Evolutionary conservation across 1,140 invertebrate species (phyloP), one percentile per base, ranked within the genome.

Genomic region (Bombus ignitus): DNA sequence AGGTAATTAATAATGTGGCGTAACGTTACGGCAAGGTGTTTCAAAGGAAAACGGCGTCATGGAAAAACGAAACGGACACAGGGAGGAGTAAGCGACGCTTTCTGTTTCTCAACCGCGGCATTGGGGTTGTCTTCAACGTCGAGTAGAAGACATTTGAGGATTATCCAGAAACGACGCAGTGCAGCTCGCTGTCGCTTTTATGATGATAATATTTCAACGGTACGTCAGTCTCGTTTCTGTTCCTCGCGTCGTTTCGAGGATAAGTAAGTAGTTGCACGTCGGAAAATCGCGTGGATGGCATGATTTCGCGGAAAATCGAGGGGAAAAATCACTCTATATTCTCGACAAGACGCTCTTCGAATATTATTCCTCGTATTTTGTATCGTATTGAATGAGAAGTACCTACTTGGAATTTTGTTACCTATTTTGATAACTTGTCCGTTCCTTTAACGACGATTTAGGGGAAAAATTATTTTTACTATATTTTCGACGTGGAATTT

Each of bases 181-280:
- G 80, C 71, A 81, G 66, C 83, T 73, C 74, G 47, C 85, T 71
- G 88, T 90, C 86, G 78, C 86, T 90, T 90, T 90, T 88, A 90
- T 79, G 86, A 90, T 82, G 82, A 90, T 90, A 90, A 90, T 90
- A 90, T 90, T 90, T 90, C 82, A 90, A 66, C 75, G 59, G 53
- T 37, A 85, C 75, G 89, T 90, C 89, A 90, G 78, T 87, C 86
- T 86, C 59, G 71, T 28, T 90, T 82, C 70, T 79, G 74, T 84
- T 78, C 83, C 81, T n/a, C 35, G 42, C 53, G 76, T 78, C 81
- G 80, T 81, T 79, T 57, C 85, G 28, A 47, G 68, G 74, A 78
- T 76, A 90, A 81, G 75, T 76, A 90, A 81, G 79, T 68, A 71
- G 75, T 85, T 53, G 32, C n/a, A 37, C 32, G 85, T 37, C 37